A percentile compares a stretch with the other conserved stretches of the same genome.
These are phyloP conservation scores for Tapirus indicus DNA, from an alignment of 2,797 vertebrate genomes.

Conservation along the genomic window DNA sequence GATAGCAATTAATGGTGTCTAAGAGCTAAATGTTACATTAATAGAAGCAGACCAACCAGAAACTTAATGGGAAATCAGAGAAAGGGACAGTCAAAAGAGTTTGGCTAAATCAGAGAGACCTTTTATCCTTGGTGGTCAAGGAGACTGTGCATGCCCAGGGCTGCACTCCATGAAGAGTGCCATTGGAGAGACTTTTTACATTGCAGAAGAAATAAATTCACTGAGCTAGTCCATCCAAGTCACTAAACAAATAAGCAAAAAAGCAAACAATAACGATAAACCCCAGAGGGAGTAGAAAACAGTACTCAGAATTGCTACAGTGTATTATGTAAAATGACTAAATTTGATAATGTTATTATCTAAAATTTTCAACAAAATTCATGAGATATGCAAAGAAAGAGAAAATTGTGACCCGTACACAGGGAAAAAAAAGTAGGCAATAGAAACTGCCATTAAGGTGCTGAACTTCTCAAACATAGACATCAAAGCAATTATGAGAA, in stretches of 20 bases:
- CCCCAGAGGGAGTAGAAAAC: not conserved
- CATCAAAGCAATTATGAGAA: too few species aligned
- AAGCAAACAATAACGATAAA: not conserved
- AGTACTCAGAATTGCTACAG: not conserved
- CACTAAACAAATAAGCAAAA: not conserved
- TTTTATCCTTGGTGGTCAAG: not conserved
- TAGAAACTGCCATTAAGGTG: too few species aligned
- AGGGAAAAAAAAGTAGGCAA: not conserved
- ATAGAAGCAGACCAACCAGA: not conserved
- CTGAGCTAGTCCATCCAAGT: not conserved
- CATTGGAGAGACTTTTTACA: not conserved
- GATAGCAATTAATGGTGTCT: not conserved
- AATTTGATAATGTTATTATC: too few species aligned
- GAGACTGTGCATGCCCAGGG: not conserved
- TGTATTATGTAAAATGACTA: not conserved
- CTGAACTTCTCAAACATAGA: too few species aligned
- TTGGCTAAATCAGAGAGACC: not conserved
- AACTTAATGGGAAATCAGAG: not conserved
- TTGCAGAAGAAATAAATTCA: not conserved
- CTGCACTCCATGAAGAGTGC: not conserved
- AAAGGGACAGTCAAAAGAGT: not conserved
- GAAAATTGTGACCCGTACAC: not conserved
- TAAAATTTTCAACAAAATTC: not conserved
- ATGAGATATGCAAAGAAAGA: not conserved
- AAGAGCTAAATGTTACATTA: not conserved